Base-by-base conservation (phyloP, 1,140 invertebrate genomes). In the Drosophila sproati region DNA sequence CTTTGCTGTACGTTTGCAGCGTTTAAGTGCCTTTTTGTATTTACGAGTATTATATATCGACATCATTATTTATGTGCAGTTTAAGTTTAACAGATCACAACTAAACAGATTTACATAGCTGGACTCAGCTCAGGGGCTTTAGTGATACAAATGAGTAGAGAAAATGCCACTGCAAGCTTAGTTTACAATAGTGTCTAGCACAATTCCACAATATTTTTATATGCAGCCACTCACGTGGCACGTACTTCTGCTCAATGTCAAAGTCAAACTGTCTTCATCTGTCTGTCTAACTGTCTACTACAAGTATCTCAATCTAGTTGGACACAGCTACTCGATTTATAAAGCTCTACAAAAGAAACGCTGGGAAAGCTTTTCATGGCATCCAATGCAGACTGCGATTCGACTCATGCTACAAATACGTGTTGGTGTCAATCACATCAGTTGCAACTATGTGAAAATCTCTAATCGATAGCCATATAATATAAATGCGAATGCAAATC, bases 221-320 rank as follows among this genome's bases (percentile, higher is more conserved):
- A 12, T 28, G 12, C 39, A 20, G 48, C 47, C 51, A n/a, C 34
- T 73, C 70, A 73, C 63, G 63, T 73, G 63, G 64, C 82, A 88
- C 83, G 82, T 88, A 63, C 71, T 76, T 66, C 39, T 56, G 75
- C 76, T 79, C 75, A 86, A 86, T 86, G 82, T 88, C 82, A 86
- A 88, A 80, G 56, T 69, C 39, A 28, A 69, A 29, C 41, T 69
- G 66, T 69, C 64, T 61, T 29, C 56, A 68, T 48, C 63, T 39
- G n/a, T 62, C 41, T 51, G 35, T 35, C 37, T 52, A 8, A 52
- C 51, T 55, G 39, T 41, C 39, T 55, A 28, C 29, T 47, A 59
- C 52, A 79, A 62, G 66, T 73, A 66, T 66, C 82, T 87, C 79
- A 77, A 88, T 88, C 79, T 79, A 56, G 77, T 29, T 34, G 52